Evolutionary conservation across 2,113 vertebrate genomes (phyloP), one percentile per base, ranked within the genome.

Genomic region (Emydura subglobosa): DNA sequence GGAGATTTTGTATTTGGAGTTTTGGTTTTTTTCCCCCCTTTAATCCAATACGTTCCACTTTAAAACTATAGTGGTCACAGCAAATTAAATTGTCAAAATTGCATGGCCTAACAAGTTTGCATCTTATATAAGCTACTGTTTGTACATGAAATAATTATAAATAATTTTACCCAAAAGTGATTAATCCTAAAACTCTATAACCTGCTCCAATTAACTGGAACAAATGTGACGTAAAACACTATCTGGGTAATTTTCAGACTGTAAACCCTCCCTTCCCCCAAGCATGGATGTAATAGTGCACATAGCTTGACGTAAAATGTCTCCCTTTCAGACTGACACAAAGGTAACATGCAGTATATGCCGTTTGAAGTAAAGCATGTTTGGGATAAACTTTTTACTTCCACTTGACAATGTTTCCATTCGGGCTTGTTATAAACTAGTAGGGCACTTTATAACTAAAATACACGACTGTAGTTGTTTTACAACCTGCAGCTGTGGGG

Each of bases 361-460:
- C 82, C 89, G 83, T 87, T 31, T 91, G 86, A 94, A 92, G 42
- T 7, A 53, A 95, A 95, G 93, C 11, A 0, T 89, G 49, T 87
- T 91, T 93, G 47, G 76, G 89, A 94, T 94, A 86, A 96, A 96
- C 93, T 93, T 97, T 95, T 95, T 96, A 96, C 87, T 91, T 85
- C 65, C 49, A 54, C 65, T 90, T 96, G 80, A 93, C 84, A 91
- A 51, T 51, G 68, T 42, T 96, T 93, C 95, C 96, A 55, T 53
- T 54, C 68, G 59, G 86, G 72, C 59, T 94, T 83, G 89, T 96
- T 96, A 97, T 80, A 96, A 96, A 94, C 49, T 80, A 95, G 83
- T 61, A 87, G 74, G 83, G 61, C 51, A 76, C 88, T 97, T 96
- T 96, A 55, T 86, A 96, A 96, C 85, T 91, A 93, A 93, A 95